These are phyloP conservation scores for Uromys caudimaculatus DNA, from an alignment of 2,797 vertebrate genomes.

Conservation along the genomic window DNA sequence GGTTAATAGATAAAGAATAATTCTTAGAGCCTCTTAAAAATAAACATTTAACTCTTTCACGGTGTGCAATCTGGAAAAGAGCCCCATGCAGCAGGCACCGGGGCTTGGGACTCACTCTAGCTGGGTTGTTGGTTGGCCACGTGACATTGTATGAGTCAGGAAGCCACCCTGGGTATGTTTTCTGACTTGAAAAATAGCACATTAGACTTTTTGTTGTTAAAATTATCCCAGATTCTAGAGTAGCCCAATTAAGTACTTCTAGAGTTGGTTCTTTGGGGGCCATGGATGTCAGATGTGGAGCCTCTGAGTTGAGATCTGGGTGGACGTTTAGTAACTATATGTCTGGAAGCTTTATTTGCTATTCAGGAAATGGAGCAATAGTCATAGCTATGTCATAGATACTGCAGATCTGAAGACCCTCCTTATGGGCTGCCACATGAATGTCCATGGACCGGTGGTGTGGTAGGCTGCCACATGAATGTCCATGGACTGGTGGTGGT, in stretches of 20 bases:
- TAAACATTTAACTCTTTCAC: not conserved
- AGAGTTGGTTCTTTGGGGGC: not conserved
- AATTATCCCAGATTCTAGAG: not conserved
- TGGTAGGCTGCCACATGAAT: too few species aligned
- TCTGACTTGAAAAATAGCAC: not conserved
- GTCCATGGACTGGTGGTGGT: not conserved
- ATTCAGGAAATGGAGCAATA: not conserved
- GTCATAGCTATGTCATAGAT: not conserved
- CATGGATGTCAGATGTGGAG: too few species aligned
- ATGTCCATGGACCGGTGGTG: not conserved
- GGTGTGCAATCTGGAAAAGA: not conserved
- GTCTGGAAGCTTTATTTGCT: not conserved
- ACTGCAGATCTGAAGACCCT: not conserved
- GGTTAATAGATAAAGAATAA: not conserved
- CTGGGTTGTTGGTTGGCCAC: not conserved
- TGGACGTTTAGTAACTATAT: not conserved
- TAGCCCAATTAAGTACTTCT: not conserved
- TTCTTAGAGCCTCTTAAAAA: constrained; percentile 16
- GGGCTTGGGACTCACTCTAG: not conserved
- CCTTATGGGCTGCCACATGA: fast-evolving
- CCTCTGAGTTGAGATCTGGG: not conserved
- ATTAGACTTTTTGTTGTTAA: not conserved
- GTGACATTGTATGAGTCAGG: not conserved
- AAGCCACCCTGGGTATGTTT: not conserved
- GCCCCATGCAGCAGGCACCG: too few species aligned